Percentiles rank a stretch among this genome's conserved stretches.
These are phyloP conservation scores for Nemoura dubitans DNA, from an alignment of 2,888 invertebrate species.

Conservation along the genomic window DNA sequence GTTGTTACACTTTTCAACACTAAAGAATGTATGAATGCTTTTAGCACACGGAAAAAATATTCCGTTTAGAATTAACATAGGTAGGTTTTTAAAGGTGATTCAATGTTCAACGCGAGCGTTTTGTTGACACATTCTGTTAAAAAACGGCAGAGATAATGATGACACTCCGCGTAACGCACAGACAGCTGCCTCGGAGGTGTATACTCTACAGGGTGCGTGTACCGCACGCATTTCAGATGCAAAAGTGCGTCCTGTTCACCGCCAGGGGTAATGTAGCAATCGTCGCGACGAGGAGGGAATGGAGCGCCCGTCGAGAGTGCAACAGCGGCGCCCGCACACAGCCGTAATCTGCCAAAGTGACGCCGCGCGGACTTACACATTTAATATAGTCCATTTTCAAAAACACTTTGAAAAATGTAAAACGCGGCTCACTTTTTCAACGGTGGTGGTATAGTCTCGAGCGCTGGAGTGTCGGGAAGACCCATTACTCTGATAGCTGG, in stretches of 20 bases:
- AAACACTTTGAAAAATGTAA: constrained; percentile 25
- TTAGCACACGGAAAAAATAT: not conserved
- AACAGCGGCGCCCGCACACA: not conserved
- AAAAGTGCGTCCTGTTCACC: not conserved
- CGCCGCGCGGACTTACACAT: not conserved
- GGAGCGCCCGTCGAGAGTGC: not conserved
- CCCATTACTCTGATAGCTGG: constrained; percentile 21
- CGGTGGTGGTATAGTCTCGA: not conserved
- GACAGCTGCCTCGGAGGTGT: not conserved
- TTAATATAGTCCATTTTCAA: constrained; percentile 36
- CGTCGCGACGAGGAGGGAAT: not conserved
- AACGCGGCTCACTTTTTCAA: not conserved
- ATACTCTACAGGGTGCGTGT: not conserved
- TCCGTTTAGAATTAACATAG: not conserved
- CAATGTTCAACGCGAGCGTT: not conserved
- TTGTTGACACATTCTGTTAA: not conserved
- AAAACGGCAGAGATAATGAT: not conserved
- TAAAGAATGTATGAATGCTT: not conserved
- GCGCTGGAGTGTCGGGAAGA: not conserved
- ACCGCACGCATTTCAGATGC: not conserved
- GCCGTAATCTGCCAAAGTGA: not conserved
- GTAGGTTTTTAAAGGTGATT: not conserved
- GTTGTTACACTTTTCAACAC: not conserved
- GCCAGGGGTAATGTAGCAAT: not conserved
- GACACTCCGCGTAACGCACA: not conserved